Evolutionary conservation across 2,113 vertebrate genomes (phyloP), one percentile per base, ranked within the genome.

Genomic region (Colossoma macropomum): DNA sequence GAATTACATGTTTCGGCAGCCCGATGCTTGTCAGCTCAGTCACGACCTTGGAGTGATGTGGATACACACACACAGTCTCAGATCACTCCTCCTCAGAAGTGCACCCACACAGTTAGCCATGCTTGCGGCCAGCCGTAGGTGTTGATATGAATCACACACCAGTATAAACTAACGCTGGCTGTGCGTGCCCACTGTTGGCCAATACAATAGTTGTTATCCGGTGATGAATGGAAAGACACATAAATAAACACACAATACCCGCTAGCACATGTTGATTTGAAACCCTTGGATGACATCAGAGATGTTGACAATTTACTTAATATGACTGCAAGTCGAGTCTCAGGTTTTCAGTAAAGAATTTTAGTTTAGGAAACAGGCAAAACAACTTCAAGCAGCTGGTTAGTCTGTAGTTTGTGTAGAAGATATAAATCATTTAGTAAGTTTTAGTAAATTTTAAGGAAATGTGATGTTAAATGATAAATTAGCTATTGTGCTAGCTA

Each of bases 1-100:
- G 75, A 82, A 76, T 76, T 75, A 82, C 80, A 82, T 52, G 48
- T 72, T 82, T 82, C 80, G 65, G 62, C 45, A 82, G 32, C 73
- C 80, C 54, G 75, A 62, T 68, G 50, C 62, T 75, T 75, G 48
- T 82, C 80, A 76, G 21, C 65, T 82, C 72, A 82, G 73, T 82
- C 80, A 82, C 63, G 62, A 82, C 80, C 80, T 75, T 48, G 75
- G 63, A 66, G 32, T 75, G 63, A 76, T 54, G 50, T 68, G 52
- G 73, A 82, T 63, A 75, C 50, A 80, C 10, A 75, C 10, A 16
- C 56, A 23, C 63, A 8, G 21, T 59, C 80, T 69, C 80, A 59
- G 73, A 69, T 76, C 73, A 56, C 80, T 68, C 80, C 80, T 75
- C 48, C n/a, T 82, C 63, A 69, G 28, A 75, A 50, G 30, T 63